These are phyloP conservation scores for Dallia pectoralis DNA, from an alignment of 2,797 vertebrate genomes.

Conservation along the genomic window DNA sequence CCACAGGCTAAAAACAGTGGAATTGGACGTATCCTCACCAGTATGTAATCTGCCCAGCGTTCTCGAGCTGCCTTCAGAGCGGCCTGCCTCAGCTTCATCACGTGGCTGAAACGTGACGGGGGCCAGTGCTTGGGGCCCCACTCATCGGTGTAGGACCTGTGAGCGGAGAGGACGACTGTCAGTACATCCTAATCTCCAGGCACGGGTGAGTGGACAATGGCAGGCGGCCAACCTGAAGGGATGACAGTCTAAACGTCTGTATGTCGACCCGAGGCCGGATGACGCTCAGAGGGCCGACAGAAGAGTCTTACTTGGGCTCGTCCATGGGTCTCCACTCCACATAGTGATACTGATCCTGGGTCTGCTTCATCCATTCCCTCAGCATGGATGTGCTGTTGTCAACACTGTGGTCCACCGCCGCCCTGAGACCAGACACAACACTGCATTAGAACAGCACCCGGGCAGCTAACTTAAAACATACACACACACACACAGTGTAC, in stretches of 20 bases:
- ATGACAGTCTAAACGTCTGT: neutral
- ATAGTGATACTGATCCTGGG: conserved; percentile 86
- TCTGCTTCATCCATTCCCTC: conserved; percentile 88
- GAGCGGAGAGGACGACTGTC: neutral
- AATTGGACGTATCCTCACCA: conserved; percentile 72
- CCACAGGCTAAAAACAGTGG: too few relatives aligned
- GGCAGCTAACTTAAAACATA: neutral
- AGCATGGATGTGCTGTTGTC: conserved; percentile 93
- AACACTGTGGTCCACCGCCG: conserved; percentile 88
- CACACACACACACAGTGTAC: conserved; percentile 7
- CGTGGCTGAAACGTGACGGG: conserved; percentile 86
- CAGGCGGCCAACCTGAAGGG: neutral
- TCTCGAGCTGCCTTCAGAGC: conserved; percentile 87
- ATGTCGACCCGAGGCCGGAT: neutral
- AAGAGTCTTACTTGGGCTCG: conserved; percentile 81
- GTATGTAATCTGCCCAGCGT: conserved; percentile 93
- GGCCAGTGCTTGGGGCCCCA: conserved; percentile 96
- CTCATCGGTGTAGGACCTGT: conserved; percentile 91
- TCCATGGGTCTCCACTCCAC: conserved; percentile 96
- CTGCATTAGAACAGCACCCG: conserved; percentile 1
- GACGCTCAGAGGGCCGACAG: neutral
- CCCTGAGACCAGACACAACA: conserved; percentile 72
- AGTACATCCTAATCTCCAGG: neutral
- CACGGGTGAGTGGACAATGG: neutral
- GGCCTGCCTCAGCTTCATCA: conserved; percentile 94